Base-by-base conservation (phyloP, 2,888 invertebrate species). In the Xylocampa areola region DNA sequence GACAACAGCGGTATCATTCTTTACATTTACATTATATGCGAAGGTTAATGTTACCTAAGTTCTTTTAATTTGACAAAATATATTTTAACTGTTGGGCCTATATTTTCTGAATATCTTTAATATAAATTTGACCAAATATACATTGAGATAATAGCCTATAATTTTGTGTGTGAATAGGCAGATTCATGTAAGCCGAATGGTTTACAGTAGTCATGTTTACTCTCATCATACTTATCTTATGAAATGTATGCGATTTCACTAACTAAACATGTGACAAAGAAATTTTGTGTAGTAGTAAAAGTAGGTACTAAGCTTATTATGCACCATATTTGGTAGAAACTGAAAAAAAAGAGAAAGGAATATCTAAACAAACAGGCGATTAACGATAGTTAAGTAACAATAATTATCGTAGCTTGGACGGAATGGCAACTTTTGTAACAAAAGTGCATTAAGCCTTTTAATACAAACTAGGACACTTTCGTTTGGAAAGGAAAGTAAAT, bases 391-490 rank as follows among this genome's bases (percentile, higher is more conserved):
- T 73, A 63, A 59, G 61, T 61, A 70, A 69, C 51, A 54, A 63
- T 62, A 57, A 76, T 59, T 68, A 59, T 63, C 35, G 25, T 16
- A 74, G 69, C 48, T 67, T 55, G 67, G 51, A 64, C 68, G 64
- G 47, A 69, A 64, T 53, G 54, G 50, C 6, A 73, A 83, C 87
- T 83, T 87, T 87, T 79, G 79, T 77, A 73, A 80, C 80, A 82
- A 83, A 82, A 80, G 77, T 72, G 70, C 80, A 80, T 83, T 86
- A 79, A 79, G 74, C 80, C 84, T 84, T 87, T 86, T 79, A 81
- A 82, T 78, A 82, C 72, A 71, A 89, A 86, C 87, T 85, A 79
- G 88, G 85, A 86, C 87, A 89, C 91, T 91, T 91, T 91, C 91
- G 82, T 88, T 86, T 81, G 77, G 79, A 88, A 89, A 87, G 81